phyloP scores from a whole-genome alignment of 1,140 invertebrate species.

The Saccostrea cuccullata region DNA sequence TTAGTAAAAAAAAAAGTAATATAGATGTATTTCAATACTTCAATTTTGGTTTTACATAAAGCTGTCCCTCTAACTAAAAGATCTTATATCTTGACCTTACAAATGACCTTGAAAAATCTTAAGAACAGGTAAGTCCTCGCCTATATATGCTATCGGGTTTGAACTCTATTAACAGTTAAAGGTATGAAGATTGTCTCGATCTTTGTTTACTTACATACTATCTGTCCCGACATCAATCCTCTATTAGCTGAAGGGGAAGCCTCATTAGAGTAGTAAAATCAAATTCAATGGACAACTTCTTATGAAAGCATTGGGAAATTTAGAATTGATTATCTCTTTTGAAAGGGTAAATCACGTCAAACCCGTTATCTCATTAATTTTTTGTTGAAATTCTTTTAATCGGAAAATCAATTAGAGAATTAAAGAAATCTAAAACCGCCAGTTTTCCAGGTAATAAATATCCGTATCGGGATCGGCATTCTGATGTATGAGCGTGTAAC shows the following conservation, averaged over 20 bases:
- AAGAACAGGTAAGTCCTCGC: not conserved
- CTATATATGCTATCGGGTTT: not conserved
- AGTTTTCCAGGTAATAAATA: slow-evolving; percentile 11
- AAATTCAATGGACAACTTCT: not conserved
- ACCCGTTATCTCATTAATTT: slow-evolving; percentile 4
- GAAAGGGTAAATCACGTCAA: not conserved
- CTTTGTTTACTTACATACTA: slow-evolving; percentile 19
- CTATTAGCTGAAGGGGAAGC: not conserved
- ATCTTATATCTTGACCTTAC: too few species aligned
- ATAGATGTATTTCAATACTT: too few species aligned
- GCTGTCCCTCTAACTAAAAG: too few species aligned
- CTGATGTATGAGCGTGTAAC: slow-evolving; percentile 18
- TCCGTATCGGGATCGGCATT: not conserved
- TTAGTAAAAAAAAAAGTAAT: too few species aligned
- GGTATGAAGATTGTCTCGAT: not conserved
- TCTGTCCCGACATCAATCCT: slow-evolving; percentile 10
- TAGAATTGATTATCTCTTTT: not conserved
- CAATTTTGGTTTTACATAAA: too few species aligned
- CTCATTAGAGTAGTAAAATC: not conserved
- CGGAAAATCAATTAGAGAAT: slow-evolving; percentile 8
- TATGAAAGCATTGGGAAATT: not conserved
- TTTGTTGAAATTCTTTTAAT: slow-evolving; percentile 9
- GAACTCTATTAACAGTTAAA: not conserved
- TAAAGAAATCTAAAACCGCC: slow-evolving; percentile 16
- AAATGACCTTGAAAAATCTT: not conserved